Conservation (phyloP, 2,113 vertebrate genomes). For the Mormyrus lacerda region DNA sequence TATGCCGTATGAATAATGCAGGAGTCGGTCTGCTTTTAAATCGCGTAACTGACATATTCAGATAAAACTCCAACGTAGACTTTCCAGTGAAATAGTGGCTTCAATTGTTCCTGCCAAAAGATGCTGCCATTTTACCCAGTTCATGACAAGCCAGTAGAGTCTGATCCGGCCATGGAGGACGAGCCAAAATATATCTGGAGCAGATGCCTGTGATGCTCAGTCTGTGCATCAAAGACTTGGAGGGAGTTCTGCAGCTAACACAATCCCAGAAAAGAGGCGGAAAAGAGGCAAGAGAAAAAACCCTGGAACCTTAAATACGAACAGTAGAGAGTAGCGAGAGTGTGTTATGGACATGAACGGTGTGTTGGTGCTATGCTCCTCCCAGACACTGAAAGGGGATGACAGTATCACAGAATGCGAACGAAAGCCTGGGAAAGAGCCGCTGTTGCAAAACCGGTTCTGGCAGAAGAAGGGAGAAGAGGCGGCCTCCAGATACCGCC, state of each 20-base stretch:
- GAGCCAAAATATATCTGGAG: not conserved
- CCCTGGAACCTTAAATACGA: not conserved
- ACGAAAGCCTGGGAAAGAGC: not conserved
- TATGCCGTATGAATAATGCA: not conserved
- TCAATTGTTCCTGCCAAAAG: not conserved
- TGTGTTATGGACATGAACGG: not conserved
- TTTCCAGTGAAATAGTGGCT: not conserved
- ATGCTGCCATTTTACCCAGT: not conserved
- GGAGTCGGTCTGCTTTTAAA: not conserved
- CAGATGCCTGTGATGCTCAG: not conserved
- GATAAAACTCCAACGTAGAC: not conserved
- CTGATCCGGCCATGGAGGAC: not conserved
- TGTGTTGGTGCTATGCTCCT: not conserved
- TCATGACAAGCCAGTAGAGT: not conserved
- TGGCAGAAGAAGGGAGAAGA: not conserved
- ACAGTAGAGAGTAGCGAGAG: not conserved
- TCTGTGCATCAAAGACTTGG: not conserved
- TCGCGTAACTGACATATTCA: not conserved
- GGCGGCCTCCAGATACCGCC: not conserved
- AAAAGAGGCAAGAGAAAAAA: not conserved
- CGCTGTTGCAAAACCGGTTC: not conserved
- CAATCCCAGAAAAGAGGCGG: not conserved
- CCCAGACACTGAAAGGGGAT: not conserved
- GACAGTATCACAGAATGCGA: not conserved
- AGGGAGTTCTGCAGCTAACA: not conserved